A percentile compares a stretch with the other conserved stretches of the same genome.
Evolutionary conservation across 2,113 vertebrate species (phyloP).

Genomic region (Gavialis gangeticus): DNA sequence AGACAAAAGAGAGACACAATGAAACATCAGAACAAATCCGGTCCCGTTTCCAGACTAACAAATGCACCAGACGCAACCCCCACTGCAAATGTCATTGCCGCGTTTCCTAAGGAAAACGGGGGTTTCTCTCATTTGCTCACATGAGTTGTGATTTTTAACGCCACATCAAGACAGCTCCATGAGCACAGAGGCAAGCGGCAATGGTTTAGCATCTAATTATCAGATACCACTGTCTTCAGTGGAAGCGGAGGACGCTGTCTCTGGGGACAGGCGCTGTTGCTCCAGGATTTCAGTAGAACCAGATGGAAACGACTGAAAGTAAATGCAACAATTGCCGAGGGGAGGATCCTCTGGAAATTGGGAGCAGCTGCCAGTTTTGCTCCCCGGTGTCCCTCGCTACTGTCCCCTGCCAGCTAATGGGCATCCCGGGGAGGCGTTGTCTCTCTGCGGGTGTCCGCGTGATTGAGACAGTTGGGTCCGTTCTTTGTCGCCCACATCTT

Average conservation of each 20-base stretch:
- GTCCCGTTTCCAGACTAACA: neutral
- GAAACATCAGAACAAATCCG: neutral
- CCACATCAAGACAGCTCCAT: neutral
- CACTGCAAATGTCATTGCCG: neutral
- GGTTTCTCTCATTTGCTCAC: neutral
- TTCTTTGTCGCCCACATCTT: neutral
- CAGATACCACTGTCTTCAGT: neutral
- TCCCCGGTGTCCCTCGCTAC: neutral
- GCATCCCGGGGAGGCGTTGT: neutral
- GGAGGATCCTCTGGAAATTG: neutral
- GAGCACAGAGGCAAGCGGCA: neutral
- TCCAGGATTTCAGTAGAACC: neutral
- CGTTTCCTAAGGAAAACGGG: neutral
- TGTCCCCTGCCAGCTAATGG: neutral
- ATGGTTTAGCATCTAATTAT: neutral
- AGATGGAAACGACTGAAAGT: neutral
- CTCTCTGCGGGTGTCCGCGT: fast-evolving
- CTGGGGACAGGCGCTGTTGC: neutral
- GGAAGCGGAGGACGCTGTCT: neutral
- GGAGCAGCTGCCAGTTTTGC: neutral
- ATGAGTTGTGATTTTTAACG: neutral
- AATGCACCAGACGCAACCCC: neutral
- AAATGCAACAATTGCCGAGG: neutral
- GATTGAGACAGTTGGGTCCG: neutral
- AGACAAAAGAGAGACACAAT: neutral